Conservation (phyloP, 2,113 vertebrate genomes). For the Chinchilla lanigera region DNA sequence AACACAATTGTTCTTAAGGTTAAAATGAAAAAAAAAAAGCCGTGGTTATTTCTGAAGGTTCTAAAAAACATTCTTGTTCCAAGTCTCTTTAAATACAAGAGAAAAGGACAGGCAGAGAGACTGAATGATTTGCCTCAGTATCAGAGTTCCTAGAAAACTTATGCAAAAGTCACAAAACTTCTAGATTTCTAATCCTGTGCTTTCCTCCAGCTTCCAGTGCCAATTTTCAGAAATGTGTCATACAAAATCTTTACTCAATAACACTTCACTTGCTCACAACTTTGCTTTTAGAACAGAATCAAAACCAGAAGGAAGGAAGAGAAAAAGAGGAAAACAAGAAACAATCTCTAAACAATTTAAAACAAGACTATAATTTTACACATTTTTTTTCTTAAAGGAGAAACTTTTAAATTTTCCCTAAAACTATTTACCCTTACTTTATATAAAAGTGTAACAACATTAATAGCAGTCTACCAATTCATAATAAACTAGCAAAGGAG, state of each 20-base stretch:
- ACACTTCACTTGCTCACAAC: not conserved
- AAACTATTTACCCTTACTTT: not conserved
- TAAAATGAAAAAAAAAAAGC: conserved; percentile 40
- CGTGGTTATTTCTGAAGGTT: not conserved
- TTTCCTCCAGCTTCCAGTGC: not conserved
- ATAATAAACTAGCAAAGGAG: not conserved
- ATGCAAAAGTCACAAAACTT: not conserved
- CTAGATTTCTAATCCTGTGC: not conserved
- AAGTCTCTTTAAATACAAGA: not conserved
- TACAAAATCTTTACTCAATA: not conserved
- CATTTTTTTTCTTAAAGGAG: not conserved
- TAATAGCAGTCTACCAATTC: not conserved
- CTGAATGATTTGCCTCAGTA: not conserved
- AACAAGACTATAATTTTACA: not conserved
- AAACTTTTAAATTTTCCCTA: not conserved
- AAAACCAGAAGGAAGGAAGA: not conserved
- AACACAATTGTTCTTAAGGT: not conserved
- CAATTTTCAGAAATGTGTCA: not conserved
- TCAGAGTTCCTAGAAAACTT: not conserved
- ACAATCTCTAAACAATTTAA: not conserved
- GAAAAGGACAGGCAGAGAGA: not conserved
- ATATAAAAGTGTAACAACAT: not conserved
- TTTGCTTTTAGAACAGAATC: conserved; percentile 1
- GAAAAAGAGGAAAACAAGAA: not conserved
- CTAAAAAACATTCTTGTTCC: not conserved